phyloP scores from a whole-genome alignment of 2,797 vertebrate genomes.

The Vireo griseus region DNA sequence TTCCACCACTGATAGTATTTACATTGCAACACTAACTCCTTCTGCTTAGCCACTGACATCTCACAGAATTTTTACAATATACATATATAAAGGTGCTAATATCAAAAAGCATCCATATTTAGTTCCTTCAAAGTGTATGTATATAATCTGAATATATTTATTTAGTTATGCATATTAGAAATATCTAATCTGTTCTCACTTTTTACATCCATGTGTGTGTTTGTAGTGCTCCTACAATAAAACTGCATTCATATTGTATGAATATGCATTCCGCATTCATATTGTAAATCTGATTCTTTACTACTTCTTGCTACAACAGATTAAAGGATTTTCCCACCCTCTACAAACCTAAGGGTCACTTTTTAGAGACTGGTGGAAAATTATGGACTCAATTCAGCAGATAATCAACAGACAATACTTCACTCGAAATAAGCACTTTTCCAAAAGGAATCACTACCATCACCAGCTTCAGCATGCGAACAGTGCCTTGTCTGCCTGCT shows the following conservation, averaged over 20 bases:
- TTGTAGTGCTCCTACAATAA: not conserved
- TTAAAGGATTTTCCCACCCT: not conserved
- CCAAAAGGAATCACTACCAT: not conserved
- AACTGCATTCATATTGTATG: not conserved
- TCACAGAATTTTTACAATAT: not conserved
- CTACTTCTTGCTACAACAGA: not conserved
- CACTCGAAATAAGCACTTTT: not conserved
- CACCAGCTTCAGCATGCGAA: not conserved
- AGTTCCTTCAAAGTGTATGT: not conserved
- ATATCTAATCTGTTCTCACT: not conserved
- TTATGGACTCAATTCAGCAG: not conserved
- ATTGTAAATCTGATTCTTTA: not conserved
- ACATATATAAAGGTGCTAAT: not conserved
- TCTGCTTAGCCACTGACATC: not conserved
- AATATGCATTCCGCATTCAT: not conserved
- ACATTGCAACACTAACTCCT: not conserved
- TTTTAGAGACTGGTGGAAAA: not conserved
- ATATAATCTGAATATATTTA: not conserved
- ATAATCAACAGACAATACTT: not conserved
- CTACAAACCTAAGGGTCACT: not conserved
- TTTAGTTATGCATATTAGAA: not conserved
- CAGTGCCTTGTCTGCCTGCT: conserved; percentile 67
- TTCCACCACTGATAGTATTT: not conserved
- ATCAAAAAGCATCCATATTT: not conserved
- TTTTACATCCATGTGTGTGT: not conserved